phyloP scores from a whole-genome alignment of 1,140 invertebrate species.

The Dinothrombium tinctorium region DNA sequence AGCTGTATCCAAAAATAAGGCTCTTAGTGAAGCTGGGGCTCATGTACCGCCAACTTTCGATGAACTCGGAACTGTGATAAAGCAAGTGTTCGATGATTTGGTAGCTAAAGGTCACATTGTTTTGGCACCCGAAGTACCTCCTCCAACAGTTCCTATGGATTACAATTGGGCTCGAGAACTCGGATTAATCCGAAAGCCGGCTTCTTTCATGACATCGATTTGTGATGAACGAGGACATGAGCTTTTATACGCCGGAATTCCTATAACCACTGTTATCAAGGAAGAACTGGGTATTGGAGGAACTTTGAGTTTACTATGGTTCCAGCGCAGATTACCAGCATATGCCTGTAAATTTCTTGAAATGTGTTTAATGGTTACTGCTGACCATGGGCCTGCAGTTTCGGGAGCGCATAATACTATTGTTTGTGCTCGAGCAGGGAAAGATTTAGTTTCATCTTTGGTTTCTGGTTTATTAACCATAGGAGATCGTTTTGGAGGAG shows the following conservation, averaged over 20 bases:
- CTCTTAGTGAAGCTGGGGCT: conserved; percentile 55
- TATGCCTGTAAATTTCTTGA: conserved; percentile 96
- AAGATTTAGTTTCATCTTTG: conserved; percentile 88
- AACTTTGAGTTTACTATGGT: conserved; percentile 91
- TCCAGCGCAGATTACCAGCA: conserved; percentile 76
- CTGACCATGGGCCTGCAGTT: conserved; percentile 96
- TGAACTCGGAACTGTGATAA: conserved; percentile 53
- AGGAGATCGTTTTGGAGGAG: conserved; percentile 94
- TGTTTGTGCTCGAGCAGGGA: conserved; percentile 91
- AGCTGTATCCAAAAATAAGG: conserved; percentile 70
- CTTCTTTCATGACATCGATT: conserved; percentile 97
- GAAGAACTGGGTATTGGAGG: conserved; percentile 76
- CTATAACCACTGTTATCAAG: conserved; percentile 62
- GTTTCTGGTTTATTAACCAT: conserved; percentile 93
- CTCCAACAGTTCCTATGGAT: conserved; percentile 98
- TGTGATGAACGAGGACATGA: conserved; percentile 98
- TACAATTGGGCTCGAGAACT: conserved; percentile 95
- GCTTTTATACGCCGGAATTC: conserved; percentile 90
- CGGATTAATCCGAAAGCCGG: conserved; percentile 91
- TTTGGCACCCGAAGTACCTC: conserved; percentile 68
- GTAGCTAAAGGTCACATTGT: conserved; percentile 59
- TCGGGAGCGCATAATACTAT: conserved; percentile 98
- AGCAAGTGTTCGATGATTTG: conserved; percentile 46
- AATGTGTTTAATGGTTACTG: conserved; percentile 97
- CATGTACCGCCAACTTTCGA: conserved; percentile 82